Conservation (phyloP, 2,797 vertebrate genomes). For the Pangasius djambal region DNA sequence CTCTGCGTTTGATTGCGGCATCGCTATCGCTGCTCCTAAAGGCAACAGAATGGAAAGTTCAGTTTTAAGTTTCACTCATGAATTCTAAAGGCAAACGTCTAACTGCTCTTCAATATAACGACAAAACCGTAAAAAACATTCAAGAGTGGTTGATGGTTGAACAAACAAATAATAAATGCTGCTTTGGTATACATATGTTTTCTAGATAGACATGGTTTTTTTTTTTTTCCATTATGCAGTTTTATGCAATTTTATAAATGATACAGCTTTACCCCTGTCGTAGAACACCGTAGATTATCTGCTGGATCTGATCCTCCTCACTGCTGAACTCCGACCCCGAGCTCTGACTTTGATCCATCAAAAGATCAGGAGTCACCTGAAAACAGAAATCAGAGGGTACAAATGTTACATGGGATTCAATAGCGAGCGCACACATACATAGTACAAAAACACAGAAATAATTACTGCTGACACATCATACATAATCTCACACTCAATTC, state of each 20-base stretch:
- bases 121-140: not conserved
- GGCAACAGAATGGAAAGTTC: not conserved
- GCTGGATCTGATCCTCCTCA: slow-evolving; percentile 80
- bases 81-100: not conserved
- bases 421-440: not conserved
- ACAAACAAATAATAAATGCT: not conserved
- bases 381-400: slow-evolving; percentile 72
- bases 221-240: too few species aligned
- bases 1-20: slow-evolving; percentile 77
- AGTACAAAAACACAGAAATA: not conserved
- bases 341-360: slow-evolving; percentile 89
- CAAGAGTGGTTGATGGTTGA: not conserved
- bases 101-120: not conserved
- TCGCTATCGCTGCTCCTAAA: slow-evolving; percentile 83
- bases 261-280: slow-evolving; percentile 82
- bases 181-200: not conserved
- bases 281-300: slow-evolving; percentile 83
- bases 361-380: slow-evolving; percentile 93
- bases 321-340: slow-evolving; percentile 71
- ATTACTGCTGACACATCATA: not conserved
- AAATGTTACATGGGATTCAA: slow-evolving; percentile 60
- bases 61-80: not conserved
- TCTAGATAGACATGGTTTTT: not conserved
- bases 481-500: not conserved
- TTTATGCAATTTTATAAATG: not conserved